Evolutionary conservation across 2,797 vertebrate genomes (phyloP).

Genomic region (Pangasius mekongensis): DNA sequence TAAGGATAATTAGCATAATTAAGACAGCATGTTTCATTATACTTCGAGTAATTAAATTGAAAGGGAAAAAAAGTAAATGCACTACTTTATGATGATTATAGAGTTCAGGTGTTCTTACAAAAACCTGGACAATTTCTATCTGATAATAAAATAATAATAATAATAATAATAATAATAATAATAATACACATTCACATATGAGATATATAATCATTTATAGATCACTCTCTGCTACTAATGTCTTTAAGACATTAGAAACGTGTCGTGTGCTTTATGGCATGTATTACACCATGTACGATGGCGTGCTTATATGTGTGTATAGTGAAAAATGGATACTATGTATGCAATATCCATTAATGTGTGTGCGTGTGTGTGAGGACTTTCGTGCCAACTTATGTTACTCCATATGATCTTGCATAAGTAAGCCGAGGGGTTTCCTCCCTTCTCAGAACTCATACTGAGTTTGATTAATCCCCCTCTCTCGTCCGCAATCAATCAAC

Average conservation of each 20-base stretch:
- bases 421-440: constrained; percentile 70
- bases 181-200: background rate
- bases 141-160: background rate
- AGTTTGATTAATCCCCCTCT: constrained; percentile 79
- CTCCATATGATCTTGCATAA: constrained; percentile 62
- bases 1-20: constrained; percentile 67
- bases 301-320: background rate
- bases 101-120: background rate
- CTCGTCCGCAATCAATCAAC: constrained; percentile 78
- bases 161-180: constrained; percentile 2
- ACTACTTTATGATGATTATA: background rate
- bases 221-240: constrained; percentile 6
- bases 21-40: constrained; percentile 63
- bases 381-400: constrained; percentile 75
- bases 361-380: constrained; percentile 37
- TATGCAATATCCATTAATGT: constrained; percentile 1
- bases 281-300: background rate
- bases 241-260: constrained; percentile 14
- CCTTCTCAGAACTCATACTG: constrained; percentile 69
- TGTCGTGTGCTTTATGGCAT: constrained; percentile 16
- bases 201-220: background rate
- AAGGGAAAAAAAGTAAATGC: constrained; percentile 13
- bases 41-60: constrained; percentile 44
- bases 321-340: background rate
- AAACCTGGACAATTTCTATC: background rate